Evolutionary conservation across 2,113 vertebrate genomes (phyloP).

Genomic region (Larimichthys crocea): DNA sequence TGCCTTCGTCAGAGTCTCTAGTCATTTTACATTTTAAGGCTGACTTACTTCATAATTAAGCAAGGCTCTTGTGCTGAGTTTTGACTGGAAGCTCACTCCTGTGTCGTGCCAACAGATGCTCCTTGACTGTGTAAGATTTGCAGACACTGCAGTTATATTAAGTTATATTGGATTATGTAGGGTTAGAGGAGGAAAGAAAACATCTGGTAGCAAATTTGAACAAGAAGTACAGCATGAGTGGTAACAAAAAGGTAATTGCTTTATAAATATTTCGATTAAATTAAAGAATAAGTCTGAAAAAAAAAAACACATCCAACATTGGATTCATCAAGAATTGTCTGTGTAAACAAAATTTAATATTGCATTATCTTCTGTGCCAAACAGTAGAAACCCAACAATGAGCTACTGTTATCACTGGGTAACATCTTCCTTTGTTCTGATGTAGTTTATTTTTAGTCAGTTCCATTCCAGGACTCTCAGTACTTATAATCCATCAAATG

Average conservation of each 20-base stretch:
- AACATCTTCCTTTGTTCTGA: neutral
- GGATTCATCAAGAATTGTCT: neutral
- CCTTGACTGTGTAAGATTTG: neutral
- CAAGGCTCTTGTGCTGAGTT: neutral
- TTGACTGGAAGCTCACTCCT: constrained; percentile 6
- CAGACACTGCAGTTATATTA: neutral
- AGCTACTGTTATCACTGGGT: neutral
- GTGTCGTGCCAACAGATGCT: constrained; percentile 6
- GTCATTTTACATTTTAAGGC: constrained; percentile 19
- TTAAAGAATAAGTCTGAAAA: neutral
- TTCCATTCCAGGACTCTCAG: neutral
- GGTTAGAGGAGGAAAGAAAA: constrained; percentile 39
- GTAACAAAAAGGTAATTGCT: neutral
- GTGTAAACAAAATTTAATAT: neutral
- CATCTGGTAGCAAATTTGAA: constrained; percentile 26
- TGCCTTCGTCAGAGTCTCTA: constrained; percentile 8
- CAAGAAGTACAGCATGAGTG: constrained; percentile 15
- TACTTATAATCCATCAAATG: neutral
- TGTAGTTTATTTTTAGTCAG: neutral
- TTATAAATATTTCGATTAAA: neutral
- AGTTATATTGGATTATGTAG: constrained; percentile 3
- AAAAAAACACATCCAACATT: neutral
- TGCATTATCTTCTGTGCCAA: neutral
- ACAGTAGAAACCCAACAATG: neutral
- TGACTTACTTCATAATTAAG: constrained; percentile 23